Base-by-base conservation (phyloP, 1,140 invertebrate genomes). In the Capitella teleta region DNA sequence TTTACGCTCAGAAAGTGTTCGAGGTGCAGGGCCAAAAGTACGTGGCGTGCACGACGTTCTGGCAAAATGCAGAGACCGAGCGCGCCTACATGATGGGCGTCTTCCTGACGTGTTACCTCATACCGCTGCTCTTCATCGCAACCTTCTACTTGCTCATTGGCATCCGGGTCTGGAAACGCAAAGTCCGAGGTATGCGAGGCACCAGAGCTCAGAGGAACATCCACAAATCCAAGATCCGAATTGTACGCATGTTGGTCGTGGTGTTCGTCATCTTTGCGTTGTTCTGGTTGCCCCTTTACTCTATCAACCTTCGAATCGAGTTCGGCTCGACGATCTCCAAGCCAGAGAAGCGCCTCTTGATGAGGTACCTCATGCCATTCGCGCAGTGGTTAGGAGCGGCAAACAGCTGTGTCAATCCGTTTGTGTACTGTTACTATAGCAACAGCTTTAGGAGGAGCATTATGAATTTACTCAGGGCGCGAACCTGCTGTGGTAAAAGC, bases 341-440 rank as follows among this genome's bases (percentile, higher is more conserved):
- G 18, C 23, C 28, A n/a, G 21, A 51, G 41, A 44, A 42, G 38
- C 16, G 2, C 14, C 26, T 43, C 2, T 18, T 53, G 10, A 50
- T 19, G 26, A 28, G 23, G 10, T 42, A 42, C 40, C n/a, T 49
- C 4, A 32, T 48, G 38, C 90, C 91, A 0, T 79, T 94, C 21
- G 90, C 90, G 0, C 90, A 96, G 70, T 96, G 91, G 90, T 74
- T 96, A 3, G 91, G 90, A 0, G 82, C 88, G 0, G 87, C 88
- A 12, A 95, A 95, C 66, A 92, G 87, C 21, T 94, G 89, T 76
- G 89, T 95, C 57, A 96, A 97, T 72, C 92, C 92, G 0, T 84
- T 93, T 42, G 78, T 97, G n/a, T 95, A 95, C 69, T 87, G 89
- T 0, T 93, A 87, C 68, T 92, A 93, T 74, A 93, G 92, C 67